A percentile compares a stretch with the other conserved stretches of the same genome.
phyloP scores from a whole-genome alignment of 1,140 invertebrate genomes.

The Leptopilina boulardi region DNA sequence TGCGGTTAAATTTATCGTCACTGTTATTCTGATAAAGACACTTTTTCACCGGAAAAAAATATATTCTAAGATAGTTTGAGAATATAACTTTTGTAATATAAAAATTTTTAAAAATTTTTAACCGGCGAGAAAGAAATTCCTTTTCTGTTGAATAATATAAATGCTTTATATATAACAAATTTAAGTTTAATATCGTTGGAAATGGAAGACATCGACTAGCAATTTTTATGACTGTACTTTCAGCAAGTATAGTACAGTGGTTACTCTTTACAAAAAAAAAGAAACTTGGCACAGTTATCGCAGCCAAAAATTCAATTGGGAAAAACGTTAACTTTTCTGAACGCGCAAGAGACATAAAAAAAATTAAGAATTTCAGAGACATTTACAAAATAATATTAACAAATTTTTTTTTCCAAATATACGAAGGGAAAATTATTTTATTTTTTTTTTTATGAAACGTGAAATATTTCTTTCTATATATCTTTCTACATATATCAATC shows the following conservation, averaged over 20 bases:
- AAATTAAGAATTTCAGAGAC: too few relatives aligned
- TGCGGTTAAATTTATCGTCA: too few relatives aligned
- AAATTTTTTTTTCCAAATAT: too few relatives aligned
- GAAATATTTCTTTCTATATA: not conserved
- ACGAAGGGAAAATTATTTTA: too few relatives aligned
- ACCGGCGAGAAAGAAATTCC: too few relatives aligned
- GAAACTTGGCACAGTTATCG: slow-evolving; percentile 5
- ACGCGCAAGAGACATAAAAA: not conserved
- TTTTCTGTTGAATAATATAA: not conserved
- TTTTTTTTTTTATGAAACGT: too few relatives aligned
- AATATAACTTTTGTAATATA: too few relatives aligned
- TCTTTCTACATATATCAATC: not conserved
- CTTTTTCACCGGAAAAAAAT: too few relatives aligned
- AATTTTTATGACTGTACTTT: slow-evolving; percentile 5
- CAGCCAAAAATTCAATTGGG: slow-evolving; percentile 9
- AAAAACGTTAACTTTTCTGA: slow-evolving; percentile 10
- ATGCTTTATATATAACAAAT: not conserved
- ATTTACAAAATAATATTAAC: too few relatives aligned
- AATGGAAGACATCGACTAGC: not conserved
- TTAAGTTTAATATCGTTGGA: not conserved
- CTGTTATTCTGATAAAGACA: too few relatives aligned
- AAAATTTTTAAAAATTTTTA: too few relatives aligned
- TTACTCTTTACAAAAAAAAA: not conserved
- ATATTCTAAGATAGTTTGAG: too few relatives aligned
- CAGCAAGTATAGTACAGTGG: not conserved